Evolutionary conservation across 2,797 vertebrate genomes (phyloP).

Genomic region (Pipistrellus pygmaeus): DNA sequence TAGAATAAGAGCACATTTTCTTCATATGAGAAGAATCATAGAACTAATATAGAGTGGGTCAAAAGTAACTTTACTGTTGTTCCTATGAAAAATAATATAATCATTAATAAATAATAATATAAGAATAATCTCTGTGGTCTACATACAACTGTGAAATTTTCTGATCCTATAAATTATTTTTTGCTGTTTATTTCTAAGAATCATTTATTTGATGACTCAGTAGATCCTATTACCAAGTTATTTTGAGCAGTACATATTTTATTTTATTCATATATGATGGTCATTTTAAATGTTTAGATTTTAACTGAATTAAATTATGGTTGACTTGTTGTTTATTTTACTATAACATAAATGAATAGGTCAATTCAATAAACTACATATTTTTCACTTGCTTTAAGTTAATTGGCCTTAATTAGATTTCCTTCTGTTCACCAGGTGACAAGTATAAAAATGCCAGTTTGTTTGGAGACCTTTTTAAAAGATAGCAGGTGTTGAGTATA

Average conservation of each 20-base stretch:
- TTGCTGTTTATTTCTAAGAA: background rate
- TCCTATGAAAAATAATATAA: background rate
- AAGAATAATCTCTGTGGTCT: background rate
- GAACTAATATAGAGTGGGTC: background rate
- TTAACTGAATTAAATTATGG: background rate
- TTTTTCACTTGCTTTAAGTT: conserved; percentile 32
- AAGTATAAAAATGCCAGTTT: background rate
- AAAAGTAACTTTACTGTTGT: background rate
- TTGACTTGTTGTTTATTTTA: conserved; percentile 9
- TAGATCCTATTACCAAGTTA: background rate
- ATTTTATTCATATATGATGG: background rate
- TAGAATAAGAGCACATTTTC: background rate
- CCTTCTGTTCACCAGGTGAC: background rate
- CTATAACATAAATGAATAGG: background rate
- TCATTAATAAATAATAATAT: background rate
- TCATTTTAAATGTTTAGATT: background rate
- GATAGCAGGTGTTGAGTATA: background rate
- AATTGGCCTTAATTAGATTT: background rate
- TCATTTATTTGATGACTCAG: background rate
- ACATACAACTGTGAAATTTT: background rate
- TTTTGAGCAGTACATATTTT: background rate
- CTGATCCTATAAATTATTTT: background rate
- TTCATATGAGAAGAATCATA: background rate
- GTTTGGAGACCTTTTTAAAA: background rate
- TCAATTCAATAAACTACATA: background rate